A percentile compares a stretch with the other conserved stretches of the same genome.
phyloP scores from a whole-genome alignment of 1,140 invertebrate species.

The Hyles vespertilio region DNA sequence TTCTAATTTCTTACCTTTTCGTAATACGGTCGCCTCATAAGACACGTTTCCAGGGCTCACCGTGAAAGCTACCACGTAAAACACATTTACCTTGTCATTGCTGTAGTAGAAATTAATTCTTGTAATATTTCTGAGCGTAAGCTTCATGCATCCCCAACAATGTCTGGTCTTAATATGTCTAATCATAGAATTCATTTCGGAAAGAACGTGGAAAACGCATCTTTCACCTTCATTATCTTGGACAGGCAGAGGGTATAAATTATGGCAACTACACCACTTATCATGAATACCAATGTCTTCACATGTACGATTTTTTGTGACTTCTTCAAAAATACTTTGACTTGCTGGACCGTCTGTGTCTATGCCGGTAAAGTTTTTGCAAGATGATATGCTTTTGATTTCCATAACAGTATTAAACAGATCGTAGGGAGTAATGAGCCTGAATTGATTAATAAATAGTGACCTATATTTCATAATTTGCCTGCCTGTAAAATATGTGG shows the following conservation, averaged over 20 bases:
- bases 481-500: conserved; percentile 79
- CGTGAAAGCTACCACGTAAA: conserved; percentile 51
- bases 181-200: conserved; percentile 32
- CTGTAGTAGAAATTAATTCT: conserved; percentile 60
- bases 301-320: conserved; percentile 83
- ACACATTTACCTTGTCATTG: conserved; percentile 35
- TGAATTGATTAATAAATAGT: conserved; percentile 79
- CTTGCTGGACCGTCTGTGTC: conserved; percentile 77
- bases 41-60: conserved; percentile 43
- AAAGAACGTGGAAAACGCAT: conserved; percentile 36
- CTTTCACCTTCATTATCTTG: conserved; percentile 45
- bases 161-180: conserved; percentile 33
- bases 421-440: conserved; percentile 85
- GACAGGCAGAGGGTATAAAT: conserved; percentile 49
- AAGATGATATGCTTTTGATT: conserved; percentile 60
- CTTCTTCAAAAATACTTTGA: conserved; percentile 80
- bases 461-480: conserved; percentile 78
- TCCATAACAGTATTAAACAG: conserved; percentile 79
- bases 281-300: conserved; percentile 82
- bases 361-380: conserved; percentile 44
- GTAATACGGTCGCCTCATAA: conserved; percentile 50
- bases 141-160: conserved; percentile 43
- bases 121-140: conserved; percentile 37
- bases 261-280: conserved; percentile 88
- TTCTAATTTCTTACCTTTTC: conserved; percentile 20